Evolutionary conservation across 2,113 vertebrate species (phyloP).

Genomic region (Tonatia bakeri): DNA sequence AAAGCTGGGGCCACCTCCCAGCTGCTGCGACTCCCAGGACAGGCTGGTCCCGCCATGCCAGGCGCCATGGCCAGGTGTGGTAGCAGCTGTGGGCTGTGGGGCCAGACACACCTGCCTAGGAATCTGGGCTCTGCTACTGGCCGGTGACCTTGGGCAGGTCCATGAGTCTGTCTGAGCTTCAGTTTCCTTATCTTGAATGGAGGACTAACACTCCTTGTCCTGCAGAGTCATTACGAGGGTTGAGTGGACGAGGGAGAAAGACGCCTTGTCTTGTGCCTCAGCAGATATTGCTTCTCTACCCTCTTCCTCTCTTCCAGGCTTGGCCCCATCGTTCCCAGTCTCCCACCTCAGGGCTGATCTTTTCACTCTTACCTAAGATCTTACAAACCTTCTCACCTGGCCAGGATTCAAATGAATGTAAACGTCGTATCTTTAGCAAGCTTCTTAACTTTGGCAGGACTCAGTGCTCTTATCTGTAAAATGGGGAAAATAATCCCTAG

Average conservation of each 20-base stretch:
- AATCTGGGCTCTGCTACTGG: not conserved
- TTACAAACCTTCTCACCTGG: not conserved
- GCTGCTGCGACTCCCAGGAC: not conserved
- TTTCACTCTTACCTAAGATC: not conserved
- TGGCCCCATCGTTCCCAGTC: not conserved
- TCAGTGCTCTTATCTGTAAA: not conserved
- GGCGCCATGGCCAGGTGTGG: not conserved
- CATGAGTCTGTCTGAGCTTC: no score
- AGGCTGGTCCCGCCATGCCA: not conserved
- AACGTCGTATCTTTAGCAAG: not conserved
- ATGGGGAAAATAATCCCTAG: not conserved
- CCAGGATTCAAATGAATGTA: not conserved
- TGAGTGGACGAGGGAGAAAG: fast-evolving
- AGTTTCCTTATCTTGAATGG: not conserved
- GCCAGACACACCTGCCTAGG: not conserved
- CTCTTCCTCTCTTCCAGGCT: no score
- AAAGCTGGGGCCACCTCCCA: not conserved
- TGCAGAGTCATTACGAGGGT: fast-evolving
- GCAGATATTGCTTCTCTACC: fast-evolving
- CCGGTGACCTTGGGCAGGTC: no score
- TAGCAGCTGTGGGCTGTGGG: not conserved
- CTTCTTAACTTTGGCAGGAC: not conserved
- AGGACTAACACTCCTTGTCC: no score
- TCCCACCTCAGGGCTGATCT: not conserved
- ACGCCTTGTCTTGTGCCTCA: not conserved